phyloP scores from a whole-genome alignment of 2,888 invertebrate genomes.

The Ochropleura leucogaster region DNA sequence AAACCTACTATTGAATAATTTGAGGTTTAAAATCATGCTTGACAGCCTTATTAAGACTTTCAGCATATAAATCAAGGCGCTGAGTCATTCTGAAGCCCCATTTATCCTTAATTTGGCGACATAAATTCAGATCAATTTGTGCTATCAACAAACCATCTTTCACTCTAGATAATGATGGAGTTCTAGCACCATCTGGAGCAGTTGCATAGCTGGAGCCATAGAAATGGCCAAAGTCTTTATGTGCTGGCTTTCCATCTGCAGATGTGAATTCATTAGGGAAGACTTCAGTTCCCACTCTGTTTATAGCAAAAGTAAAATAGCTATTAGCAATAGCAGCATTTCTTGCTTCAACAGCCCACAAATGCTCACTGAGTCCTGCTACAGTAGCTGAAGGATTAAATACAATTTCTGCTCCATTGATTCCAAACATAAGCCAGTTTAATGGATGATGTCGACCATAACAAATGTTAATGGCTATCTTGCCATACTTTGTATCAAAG shows the following conservation, averaged over 20 bases:
- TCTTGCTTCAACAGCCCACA: constrained; percentile 98
- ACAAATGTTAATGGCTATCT: constrained; percentile 98
- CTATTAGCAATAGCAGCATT: constrained; percentile 99
- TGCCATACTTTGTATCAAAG: constrained; percentile 96
- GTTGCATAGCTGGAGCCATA: constrained; percentile 99
- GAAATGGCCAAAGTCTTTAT: constrained; percentile 98
- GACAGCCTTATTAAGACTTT: constrained; percentile 90
- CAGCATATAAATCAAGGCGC: constrained; percentile 97
- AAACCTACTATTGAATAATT: constrained; percentile 67
- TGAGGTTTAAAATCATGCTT: constrained; percentile 81
- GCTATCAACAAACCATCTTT: constrained; percentile 96
- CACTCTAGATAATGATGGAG: constrained; percentile 95
- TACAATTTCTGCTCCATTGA: constrained; percentile 99
- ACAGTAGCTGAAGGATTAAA: constrained; percentile 99
- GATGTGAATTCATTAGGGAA: constrained; percentile 92
- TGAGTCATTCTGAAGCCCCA: constrained; percentile 99
- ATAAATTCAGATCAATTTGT: constrained; percentile 98
- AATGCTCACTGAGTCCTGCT: constrained; percentile 95
- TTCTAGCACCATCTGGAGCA: constrained; percentile 97
- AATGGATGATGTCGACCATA: constrained; percentile 99
- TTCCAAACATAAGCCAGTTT: constrained; percentile 99
- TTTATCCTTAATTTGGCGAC: constrained; percentile 97
- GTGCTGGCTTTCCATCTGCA: constrained; percentile 93
- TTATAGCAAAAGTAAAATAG: constrained; percentile 98
- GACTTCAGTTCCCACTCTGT: constrained; percentile 97